Percentiles rank a stretch among this genome's conserved stretches.
Conservation (phyloP, 92 coral and sea anemone species). For the Epizoanthus illoricatus region DNA sequence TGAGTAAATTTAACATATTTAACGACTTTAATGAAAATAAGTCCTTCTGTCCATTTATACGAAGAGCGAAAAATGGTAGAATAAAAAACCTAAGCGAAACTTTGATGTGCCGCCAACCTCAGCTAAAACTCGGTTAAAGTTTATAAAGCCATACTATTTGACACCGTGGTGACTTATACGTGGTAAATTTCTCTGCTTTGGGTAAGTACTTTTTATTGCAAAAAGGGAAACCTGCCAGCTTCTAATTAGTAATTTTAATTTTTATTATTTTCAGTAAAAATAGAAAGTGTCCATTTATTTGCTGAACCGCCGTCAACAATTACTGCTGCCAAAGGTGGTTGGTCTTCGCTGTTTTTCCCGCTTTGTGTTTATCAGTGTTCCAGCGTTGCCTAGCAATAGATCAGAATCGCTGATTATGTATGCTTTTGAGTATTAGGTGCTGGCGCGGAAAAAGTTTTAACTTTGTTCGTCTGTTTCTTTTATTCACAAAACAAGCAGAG, state of each 20-base stretch:
- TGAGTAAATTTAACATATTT: slow-evolving; percentile 5
- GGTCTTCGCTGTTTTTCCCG: neutral
- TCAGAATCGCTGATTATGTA: slow-evolving; percentile 8
- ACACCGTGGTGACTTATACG: too few species aligned
- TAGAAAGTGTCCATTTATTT: neutral
- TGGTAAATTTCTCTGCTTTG: too few species aligned
- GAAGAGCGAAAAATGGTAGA: neutral
- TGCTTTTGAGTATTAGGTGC: slow-evolving; percentile 1
- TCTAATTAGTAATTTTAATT: too few species aligned
- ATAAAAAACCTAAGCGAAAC: neutral
- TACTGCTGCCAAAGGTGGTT: neutral
- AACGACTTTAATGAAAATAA: neutral
- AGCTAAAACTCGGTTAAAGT: neutral
- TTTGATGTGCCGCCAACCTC: neutral
- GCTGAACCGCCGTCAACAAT: slow-evolving; percentile 12
- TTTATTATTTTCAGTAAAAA: slow-evolving; percentile 2
- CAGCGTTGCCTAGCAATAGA: slow-evolving; percentile 29
- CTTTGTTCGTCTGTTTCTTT: neutral
- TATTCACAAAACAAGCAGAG: neutral
- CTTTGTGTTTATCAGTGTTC: slow-evolving; percentile 20
- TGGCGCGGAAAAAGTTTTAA: slow-evolving; percentile 6
- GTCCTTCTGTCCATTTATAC: neutral
- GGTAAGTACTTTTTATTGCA: neutral
- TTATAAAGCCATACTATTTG: neutral
- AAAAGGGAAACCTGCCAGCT: neutral